Evolutionary conservation across 2,888 invertebrate species (phyloP), one percentile per base, ranked within the genome.

Genomic region (Diarsia dahlii): DNA sequence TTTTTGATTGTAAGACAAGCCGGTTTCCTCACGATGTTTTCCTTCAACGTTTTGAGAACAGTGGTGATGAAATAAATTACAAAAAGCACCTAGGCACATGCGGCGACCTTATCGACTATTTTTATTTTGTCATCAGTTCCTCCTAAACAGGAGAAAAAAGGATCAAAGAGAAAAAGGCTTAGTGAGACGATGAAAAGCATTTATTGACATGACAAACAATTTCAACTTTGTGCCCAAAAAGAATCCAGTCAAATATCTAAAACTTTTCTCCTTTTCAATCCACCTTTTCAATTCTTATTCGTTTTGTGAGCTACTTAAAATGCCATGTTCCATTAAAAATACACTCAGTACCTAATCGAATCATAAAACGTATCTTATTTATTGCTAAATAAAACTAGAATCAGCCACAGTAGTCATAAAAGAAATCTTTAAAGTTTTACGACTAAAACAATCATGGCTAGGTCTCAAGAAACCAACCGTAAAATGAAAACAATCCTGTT

Each of bases 311-410:
- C 34, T n/a, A 4, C 10, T 28, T 12, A 10, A 67, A 71, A 81
- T n/a, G 9, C 20, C 20, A 56, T 1, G 20, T 34, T 28, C 39
- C 13, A 76, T 54, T 77, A 48, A 28, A 58, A 69, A 82, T 68
- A 70, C 64, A 71, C n/a, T 39, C 52, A 60, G 23, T 9, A 50
- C 23, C 20, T 13, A 23, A 52, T 67, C 50, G 58, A n/a, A 68
- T 60, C 46, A 71, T 80, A 71, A 80, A 77, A 71, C 63, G n/a
- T n/a, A 56, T 23, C 34, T 50, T 46, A 76, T 82, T 81, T 82
- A 82, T 56, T 56, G 65, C 71, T 65, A 18, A 68, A 81, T 82
- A 82, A 81, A 80, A 80, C 82, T 68, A 71, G 9, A 62, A 82
- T 52, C 67, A 56, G 9, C 60, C 45, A 23, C 68, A 77, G 12